phyloP scores from a whole-genome alignment of 2,797 vertebrate genomes.

The Aselliscus stoliczkanus region DNA sequence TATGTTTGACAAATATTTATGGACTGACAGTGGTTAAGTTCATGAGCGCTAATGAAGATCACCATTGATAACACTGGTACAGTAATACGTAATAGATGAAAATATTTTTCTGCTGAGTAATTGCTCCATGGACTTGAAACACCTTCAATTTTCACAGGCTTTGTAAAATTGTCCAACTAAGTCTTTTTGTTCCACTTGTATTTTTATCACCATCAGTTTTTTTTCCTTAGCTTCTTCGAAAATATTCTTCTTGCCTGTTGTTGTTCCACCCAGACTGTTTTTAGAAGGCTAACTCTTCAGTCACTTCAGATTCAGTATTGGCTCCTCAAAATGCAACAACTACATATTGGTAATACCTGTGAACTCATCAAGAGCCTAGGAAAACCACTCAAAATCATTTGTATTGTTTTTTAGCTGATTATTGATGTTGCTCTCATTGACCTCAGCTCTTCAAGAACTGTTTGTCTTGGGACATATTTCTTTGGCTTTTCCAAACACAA shows the following conservation, averaged over 20 bases:
- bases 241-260: not conserved
- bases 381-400: not conserved
- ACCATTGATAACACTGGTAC: not conserved
- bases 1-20: not conserved
- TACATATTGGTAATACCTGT: not conserved
- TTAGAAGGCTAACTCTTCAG: not conserved
- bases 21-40: not conserved
- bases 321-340: not conserved
- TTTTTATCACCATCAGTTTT: not conserved
- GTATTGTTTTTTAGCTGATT: not conserved
- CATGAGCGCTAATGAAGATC: not conserved
- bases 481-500: not conserved
- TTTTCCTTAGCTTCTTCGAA: not conserved
- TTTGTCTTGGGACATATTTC: not conserved
- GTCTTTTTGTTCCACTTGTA: not conserved
- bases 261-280: not conserved
- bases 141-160: not conserved
- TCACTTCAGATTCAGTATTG: not conserved
- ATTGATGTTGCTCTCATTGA: not conserved
- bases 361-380: not conserved
- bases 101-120: not conserved
- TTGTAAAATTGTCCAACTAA: not conserved
- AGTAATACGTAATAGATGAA: not conserved
- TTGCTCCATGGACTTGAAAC: not conserved
- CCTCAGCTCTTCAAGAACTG: not conserved